These are phyloP conservation scores for Hippocampus abdominalis DNA, from an alignment of 2,113 vertebrate genomes.

Conservation along the genomic window DNA sequence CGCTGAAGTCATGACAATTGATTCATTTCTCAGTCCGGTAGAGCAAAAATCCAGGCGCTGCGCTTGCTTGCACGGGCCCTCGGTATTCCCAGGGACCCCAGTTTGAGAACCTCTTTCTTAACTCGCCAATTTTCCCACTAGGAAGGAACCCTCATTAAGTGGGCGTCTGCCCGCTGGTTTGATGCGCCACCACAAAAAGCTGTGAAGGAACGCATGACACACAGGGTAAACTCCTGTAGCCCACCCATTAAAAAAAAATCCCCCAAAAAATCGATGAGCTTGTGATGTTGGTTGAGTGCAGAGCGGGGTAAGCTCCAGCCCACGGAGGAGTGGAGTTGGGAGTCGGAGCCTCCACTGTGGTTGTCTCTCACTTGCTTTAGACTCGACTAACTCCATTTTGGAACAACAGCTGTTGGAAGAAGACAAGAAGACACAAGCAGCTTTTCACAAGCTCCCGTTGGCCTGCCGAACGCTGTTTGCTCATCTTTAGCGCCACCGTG, in stretches of 20 bases:
- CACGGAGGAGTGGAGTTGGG: constrained; percentile 39
- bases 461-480: constrained; percentile 26
- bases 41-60: too few relatives aligned
- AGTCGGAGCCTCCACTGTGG: constrained; percentile 49
- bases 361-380: constrained; percentile 51
- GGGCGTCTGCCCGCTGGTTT: background rate
- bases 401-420: constrained; percentile 78
- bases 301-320: constrained; percentile 42
- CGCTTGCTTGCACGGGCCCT: too few relatives aligned
- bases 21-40: too few relatives aligned
- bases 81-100: too few relatives aligned
- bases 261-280: background rate
- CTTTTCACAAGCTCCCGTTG: constrained; percentile 48
- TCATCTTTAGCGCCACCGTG: background rate
- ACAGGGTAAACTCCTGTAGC: background rate
- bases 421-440: background rate
- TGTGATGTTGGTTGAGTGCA: constrained; percentile 14
- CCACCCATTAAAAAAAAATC: too few relatives aligned
- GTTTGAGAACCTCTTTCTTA: too few relatives aligned
- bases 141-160: background rate
- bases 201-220: background rate
- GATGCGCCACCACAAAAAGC: background rate
- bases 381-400: constrained; percentile 74
- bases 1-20: too few relatives aligned
- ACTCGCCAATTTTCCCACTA: too few relatives aligned